A percentile compares a stretch with the other conserved stretches of the same genome.
Conservation (phyloP, 92 coral and sea anemone genomes). For the Parazoanthus darwini region DNA sequence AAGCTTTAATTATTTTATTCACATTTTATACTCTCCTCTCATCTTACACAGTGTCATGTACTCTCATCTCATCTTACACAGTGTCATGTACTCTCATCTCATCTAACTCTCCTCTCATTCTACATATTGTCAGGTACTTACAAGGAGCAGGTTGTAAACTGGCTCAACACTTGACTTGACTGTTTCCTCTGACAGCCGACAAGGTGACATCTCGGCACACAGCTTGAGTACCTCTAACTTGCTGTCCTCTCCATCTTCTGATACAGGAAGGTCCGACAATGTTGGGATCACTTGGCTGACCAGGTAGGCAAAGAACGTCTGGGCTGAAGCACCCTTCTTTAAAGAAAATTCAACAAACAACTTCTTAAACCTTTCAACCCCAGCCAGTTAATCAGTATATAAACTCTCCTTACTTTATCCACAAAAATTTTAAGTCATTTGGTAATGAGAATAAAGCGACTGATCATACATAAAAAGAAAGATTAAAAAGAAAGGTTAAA, state of each 20-base stretch:
- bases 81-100: too few relatives aligned
- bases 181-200: constrained; percentile 79
- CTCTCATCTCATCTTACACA: too few relatives aligned
- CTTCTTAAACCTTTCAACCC: not conserved
- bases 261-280: constrained; percentile 48
- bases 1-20: too few relatives aligned
- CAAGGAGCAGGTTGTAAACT: constrained; percentile 74
- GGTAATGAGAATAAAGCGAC: too few relatives aligned
- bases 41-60: too few relatives aligned
- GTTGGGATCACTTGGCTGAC: constrained; percentile 77
- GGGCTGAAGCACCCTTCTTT: constrained; percentile 95
- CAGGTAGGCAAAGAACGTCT: constrained; percentile 75
- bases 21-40: too few relatives aligned
- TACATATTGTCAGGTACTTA: constrained; percentile 32
- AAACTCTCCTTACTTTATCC: too few relatives aligned
- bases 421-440: too few relatives aligned
- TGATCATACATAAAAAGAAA: too few relatives aligned
- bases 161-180: constrained; percentile 84
- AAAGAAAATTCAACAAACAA: not conserved
- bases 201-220: constrained; percentile 93
- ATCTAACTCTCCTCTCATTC: too few relatives aligned
- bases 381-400: too few relatives aligned
- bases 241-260: constrained; percentile 78
- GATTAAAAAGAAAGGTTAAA: too few relatives aligned
- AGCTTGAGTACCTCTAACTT: constrained; percentile 86